These are phyloP conservation scores for Ranitomeya variabilis DNA, from an alignment of 2,113 vertebrate genomes.

Conservation along the genomic window DNA sequence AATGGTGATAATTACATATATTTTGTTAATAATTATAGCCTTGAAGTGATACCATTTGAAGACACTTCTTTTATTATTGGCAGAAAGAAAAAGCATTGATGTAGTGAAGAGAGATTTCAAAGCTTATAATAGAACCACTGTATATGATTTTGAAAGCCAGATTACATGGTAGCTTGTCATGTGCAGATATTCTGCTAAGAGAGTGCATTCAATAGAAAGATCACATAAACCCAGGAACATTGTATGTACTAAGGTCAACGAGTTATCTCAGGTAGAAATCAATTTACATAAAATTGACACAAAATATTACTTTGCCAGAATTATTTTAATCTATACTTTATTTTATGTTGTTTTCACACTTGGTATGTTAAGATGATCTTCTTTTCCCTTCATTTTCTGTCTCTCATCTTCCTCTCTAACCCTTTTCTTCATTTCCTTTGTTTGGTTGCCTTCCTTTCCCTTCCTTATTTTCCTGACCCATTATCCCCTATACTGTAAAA, in stretches of 20 bases:
- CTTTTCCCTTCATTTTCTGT: too few species aligned
- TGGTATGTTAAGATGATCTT: too few species aligned
- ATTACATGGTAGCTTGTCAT: background rate
- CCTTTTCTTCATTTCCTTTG: too few species aligned
- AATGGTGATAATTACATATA: constrained; percentile 57
- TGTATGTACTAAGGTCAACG: background rate
- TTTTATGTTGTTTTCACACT: too few species aligned
- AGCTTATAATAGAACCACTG: background rate
- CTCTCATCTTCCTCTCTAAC: too few species aligned
- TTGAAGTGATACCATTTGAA: constrained; percentile 51
- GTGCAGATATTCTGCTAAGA: too few species aligned
- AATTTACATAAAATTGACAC: background rate
- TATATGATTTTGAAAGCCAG: background rate
- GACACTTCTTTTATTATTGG: constrained; percentile 47
- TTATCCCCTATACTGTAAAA: too few species aligned
- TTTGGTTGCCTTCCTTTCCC: too few species aligned
- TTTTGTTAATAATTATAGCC: constrained; percentile 57
- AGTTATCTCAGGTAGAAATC: background rate
- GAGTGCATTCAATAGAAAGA: background rate
- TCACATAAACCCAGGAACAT: background rate
- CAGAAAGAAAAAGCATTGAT: constrained; percentile 39
- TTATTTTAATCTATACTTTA: too few species aligned
- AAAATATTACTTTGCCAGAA: too few species aligned
- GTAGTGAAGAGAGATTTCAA: constrained; percentile 1
- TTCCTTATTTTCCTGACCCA: too few species aligned